phyloP scores from a whole-genome alignment of 2,113 vertebrate species.

The Bolborhynchus lineola region DNA sequence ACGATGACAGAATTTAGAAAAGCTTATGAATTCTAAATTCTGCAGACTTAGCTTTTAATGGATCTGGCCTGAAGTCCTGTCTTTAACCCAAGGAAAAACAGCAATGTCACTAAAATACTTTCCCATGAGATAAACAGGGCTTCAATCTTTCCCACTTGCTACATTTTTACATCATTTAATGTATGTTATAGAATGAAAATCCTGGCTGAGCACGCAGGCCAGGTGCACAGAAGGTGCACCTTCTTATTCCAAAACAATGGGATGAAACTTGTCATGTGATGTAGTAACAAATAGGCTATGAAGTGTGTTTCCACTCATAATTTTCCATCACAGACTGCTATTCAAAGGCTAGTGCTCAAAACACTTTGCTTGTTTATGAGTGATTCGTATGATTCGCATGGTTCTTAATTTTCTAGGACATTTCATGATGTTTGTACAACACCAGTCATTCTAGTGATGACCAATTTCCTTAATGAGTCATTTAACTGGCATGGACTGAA shows the following conservation, averaged over 20 bases:
- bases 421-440: constrained; percentile 51
- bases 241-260: constrained; percentile 29
- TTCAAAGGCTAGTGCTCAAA: constrained; percentile 26
- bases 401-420: not conserved
- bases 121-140: constrained; percentile 9
- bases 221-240: constrained; percentile 6
- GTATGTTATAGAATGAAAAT: constrained; percentile 14
- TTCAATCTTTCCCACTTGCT: constrained; percentile 29
- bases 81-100: not conserved
- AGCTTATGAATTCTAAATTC: not conserved
- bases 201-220: constrained; percentile 35
- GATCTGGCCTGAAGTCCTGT: not conserved
- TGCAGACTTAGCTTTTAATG: not conserved
- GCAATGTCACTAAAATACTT: not conserved
- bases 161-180: constrained; percentile 40
- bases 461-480: not conserved
- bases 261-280: not conserved
- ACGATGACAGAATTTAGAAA: not conserved
- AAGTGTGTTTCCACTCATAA: not conserved
- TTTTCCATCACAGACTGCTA: constrained; percentile 26
- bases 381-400: not conserved
- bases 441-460: rapidly evolving
- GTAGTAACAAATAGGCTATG: not conserved
- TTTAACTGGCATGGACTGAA: not conserved
- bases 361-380: not conserved